Evolutionary conservation across 2,888 invertebrate genomes (phyloP), one percentile per base, ranked within the genome.

Genomic region (Stenodema calcarata): DNA sequence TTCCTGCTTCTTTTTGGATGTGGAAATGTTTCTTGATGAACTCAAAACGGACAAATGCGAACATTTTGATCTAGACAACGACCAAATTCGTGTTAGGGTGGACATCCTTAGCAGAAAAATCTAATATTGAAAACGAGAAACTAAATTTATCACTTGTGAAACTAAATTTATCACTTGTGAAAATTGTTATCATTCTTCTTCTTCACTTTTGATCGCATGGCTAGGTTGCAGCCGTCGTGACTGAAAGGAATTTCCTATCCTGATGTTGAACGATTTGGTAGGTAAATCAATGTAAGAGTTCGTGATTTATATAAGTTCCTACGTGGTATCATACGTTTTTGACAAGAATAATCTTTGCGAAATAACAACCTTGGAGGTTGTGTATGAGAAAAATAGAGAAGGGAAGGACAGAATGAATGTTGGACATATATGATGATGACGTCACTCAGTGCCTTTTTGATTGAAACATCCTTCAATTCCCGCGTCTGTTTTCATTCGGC

Each of bases 1-100:
- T 86, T 89, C 89, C 62, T 89, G 88, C 35, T 89, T 89, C 86
- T 90, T 89, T 70, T 89, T 89, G 0, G 89, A 89, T 27, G 90
- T 90, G 0, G 90, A 89, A 82, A 90, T 89, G n/a, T 47, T 82
- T 28, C 88, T 86, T 9, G 42, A 28, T 30, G 30, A 50, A 35
- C 70, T 27, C 27, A 73, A 14, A 30, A 69, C 28, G 14, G 84
- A 42, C 23, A 47, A 44, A 28, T 11, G 47, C 27, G 30, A 73
- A 75, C 44, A 70, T 28, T 30, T 47, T 1, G 47, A 47, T 28
- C 47, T 42, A 16, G 84, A 70, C 73, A 84, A 73, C 0, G 84
- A 42, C 42, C n/a, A 44, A 30, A 75, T 44, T 18, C 84, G 35
- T 2, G 84, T 42, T 30, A 84, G 18, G 0, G 75, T 75, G 16